A percentile compares a stretch with the other conserved stretches of the same genome.
Evolutionary conservation across 2,113 vertebrate genomes (phyloP).

Genomic region (Turdus rufiventris): DNA sequence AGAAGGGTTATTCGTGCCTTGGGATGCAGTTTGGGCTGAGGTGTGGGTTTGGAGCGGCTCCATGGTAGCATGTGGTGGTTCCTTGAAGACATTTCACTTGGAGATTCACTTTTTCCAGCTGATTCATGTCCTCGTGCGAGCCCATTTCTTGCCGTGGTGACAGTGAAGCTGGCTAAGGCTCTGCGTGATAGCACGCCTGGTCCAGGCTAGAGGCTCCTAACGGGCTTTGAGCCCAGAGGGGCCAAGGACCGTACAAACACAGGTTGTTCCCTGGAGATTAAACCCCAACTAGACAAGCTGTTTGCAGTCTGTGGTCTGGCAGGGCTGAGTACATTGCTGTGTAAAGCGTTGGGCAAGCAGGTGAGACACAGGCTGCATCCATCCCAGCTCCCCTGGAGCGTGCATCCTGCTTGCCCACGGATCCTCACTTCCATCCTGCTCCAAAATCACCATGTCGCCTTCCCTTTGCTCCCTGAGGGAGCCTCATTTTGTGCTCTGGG

Average conservation of each 20-base stretch:
- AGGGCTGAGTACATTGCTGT: not conserved
- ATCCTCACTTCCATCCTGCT: not conserved
- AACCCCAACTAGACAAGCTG: not conserved
- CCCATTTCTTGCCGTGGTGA: not conserved
- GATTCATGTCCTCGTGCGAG: not conserved
- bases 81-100: not conserved
- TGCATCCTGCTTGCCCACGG: not conserved
- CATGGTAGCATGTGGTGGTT: not conserved
- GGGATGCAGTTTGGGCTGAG: not conserved
- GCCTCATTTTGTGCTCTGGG: not conserved
- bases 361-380: not conserved
- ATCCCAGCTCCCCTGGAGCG: accelerated
- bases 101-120: not conserved
- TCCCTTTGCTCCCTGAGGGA: not conserved
- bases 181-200: accelerated
- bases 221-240: not conserved
- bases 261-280: not conserved
- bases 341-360: not conserved
- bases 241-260: not conserved
- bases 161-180: not conserved
- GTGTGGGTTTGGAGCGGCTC: not conserved
- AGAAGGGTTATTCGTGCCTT: not conserved
- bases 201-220: not conserved
- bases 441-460: not conserved
- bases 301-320: not conserved